A percentile compares a stretch with the other conserved stretches of the same genome.
phyloP scores from a whole-genome alignment of 2,888 invertebrate genomes.

The Glaucopsyche alexis region DNA sequence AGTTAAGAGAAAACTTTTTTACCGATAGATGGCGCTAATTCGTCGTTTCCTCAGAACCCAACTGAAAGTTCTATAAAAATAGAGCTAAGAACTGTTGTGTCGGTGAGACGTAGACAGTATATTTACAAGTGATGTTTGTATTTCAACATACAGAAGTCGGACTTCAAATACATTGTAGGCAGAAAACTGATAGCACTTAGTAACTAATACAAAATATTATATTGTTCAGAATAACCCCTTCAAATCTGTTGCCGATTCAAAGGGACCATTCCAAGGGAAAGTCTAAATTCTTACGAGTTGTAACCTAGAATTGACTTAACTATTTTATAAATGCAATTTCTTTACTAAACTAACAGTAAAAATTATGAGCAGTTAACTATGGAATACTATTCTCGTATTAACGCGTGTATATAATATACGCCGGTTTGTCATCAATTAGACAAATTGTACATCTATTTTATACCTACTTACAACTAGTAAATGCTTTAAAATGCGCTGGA shows the following conservation, averaged over 20 bases:
- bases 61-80: constrained; percentile 71
- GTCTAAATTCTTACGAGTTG: constrained; percentile 26
- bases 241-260: constrained; percentile 52
- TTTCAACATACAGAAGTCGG: constrained; percentile 4
- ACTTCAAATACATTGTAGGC: constrained; percentile 33
- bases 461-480: constrained; percentile 51
- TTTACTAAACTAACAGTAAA: constrained; percentile 46
- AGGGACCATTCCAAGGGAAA: constrained; percentile 71
- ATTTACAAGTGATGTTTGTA: constrained; percentile 56
- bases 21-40: constrained; percentile 33
- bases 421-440: constrained; percentile 37
- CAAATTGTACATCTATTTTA: constrained; percentile 42
- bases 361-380: constrained; percentile 34
- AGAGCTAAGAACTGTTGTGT: constrained; percentile 50
- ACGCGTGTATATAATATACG: constrained; percentile 46
- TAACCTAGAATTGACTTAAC: constrained; percentile 43
- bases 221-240: constrained; percentile 71
- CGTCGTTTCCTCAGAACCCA: constrained; percentile 72
- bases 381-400: constrained; percentile 41
- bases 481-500: constrained; percentile 74
- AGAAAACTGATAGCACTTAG: constrained; percentile 34
- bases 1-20: constrained; percentile 67
- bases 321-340: constrained; percentile 59
- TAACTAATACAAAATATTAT: constrained; percentile 41
- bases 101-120: constrained; percentile 53